These are phyloP conservation scores for Myotis planiceps DNA, from an alignment of 2,797 vertebrate genomes.

Conservation along the genomic window DNA sequence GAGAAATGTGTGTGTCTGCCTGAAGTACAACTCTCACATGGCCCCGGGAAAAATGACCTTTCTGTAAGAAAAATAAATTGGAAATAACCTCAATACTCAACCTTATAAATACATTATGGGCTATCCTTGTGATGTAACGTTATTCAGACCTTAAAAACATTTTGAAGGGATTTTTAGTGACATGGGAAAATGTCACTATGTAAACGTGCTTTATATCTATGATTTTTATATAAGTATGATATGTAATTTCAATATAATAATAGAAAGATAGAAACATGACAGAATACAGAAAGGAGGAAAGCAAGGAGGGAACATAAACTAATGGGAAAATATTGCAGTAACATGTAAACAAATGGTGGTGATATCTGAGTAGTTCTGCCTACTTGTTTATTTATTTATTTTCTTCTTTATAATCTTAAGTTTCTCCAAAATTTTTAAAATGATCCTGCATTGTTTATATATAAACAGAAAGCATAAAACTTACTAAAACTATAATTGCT, in stretches of 20 bases:
- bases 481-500: neutral
- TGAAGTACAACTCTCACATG: neutral
- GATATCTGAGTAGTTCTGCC: neutral
- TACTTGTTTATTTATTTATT: neutral
- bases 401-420: neutral
- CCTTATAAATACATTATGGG: conserved; percentile 54
- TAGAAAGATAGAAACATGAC: neutral
- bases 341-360: neutral
- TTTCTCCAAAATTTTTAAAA: conserved; percentile 21
- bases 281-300: neutral
- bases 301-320: too few relatives aligned
- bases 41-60: conserved; percentile 60
- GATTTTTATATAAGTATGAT: neutral
- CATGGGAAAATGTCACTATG: neutral
- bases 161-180: conserved; percentile 38
- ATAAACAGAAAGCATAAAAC: neutral
- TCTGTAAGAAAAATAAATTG: conserved; percentile 66
- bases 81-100: conserved; percentile 62
- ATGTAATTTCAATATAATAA: neutral
- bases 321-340: neutral
- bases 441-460: neutral
- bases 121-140: neutral
- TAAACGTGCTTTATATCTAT: conserved; percentile 21
- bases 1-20: neutral
- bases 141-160: conserved; percentile 32